Evolutionary conservation across 2,888 invertebrate genomes (phyloP), one percentile per base, ranked within the genome.

Genomic region (Neoscelio sp.): DNA sequence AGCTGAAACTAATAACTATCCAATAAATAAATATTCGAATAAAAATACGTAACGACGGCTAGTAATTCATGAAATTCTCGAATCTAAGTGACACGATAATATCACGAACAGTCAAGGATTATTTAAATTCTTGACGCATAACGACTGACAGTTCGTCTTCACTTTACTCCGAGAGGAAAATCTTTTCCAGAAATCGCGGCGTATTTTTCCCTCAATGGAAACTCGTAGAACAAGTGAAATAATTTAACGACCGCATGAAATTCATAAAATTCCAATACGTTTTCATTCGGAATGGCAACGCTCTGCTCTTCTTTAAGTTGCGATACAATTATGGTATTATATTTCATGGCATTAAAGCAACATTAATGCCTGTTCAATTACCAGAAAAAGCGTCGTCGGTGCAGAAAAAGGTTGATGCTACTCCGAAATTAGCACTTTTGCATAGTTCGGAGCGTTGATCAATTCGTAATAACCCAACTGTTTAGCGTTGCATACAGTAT

Each of bases 281-380:
- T 38, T 60, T 38, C 48, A 26, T n/a, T 26, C n/a, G 28, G 20
- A 28, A 38, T 35, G 26, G 20, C 26, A 2, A n/a, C n/a, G n/a
- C n/a, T n/a, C n/a, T n/a, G n/a, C n/a, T n/a, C n/a, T n/a, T n/a
- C n/a, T n/a, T n/a, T n/a, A 7, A 50, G 4, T 44, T 23, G 42
- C 52, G 30, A 18, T 18, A 56, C 67, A 67, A 67, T 67, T 67
- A 46, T 23, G 35, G 33, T n/a, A 38, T 48, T 48, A 65, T 8
- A 18, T 67, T 42, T 52, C 26, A 30, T 56, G 46, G 26, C 54
- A 20, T 67, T 44, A 44, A 54, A 13, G 44, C 7, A n/a, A 33
- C 23, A 12, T 18, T 35, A 40, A 38, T 62, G 48, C 18, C 2
- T 6, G 46, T 7, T 15, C 12, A 6, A 38, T 35, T 7, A 33